Percentiles rank a stretch among this genome's conserved stretches.
Evolutionary conservation across 2,888 invertebrate species (phyloP).

Genomic region (Lamproptera curius): DNA sequence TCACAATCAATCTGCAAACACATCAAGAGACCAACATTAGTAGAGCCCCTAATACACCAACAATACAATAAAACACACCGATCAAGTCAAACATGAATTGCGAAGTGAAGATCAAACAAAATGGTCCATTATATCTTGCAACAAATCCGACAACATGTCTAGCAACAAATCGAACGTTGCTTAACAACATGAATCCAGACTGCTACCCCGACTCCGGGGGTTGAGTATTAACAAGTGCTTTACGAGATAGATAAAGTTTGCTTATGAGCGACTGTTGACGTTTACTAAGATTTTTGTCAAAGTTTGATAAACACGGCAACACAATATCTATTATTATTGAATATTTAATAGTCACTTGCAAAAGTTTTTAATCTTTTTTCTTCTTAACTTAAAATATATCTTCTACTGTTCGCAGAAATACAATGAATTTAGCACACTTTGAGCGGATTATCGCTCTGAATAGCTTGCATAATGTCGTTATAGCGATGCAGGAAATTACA

Average conservation of each 20-base stretch:
- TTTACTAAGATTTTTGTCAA: conserved; percentile 40
- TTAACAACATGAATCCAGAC: conserved; percentile 50
- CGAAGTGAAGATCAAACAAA: conserved; percentile 46
- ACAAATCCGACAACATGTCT: conserved; percentile 33
- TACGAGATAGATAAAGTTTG: conserved; percentile 71
- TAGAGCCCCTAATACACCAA: conserved; percentile 33
- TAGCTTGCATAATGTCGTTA: too few species aligned
- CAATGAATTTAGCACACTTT: too few species aligned
- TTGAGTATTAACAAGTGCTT: conserved; percentile 73
- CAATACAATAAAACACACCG: conserved; percentile 28
- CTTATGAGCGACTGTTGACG: conserved; percentile 59
- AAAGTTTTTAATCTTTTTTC: neutral
- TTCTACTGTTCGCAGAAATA: too few species aligned
- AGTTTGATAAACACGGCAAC: conserved; percentile 28
- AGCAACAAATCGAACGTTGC: conserved; percentile 35
- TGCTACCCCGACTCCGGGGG: conserved; percentile 45
- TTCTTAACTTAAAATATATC: too few species aligned
- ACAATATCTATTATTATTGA: conserved; percentile 8
- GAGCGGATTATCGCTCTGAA: too few species aligned
- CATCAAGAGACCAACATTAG: conserved; percentile 36
- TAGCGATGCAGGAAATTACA: too few species aligned
- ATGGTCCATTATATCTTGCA: conserved; percentile 36
- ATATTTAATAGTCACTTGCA: conserved; percentile 7
- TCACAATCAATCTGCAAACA: conserved; percentile 45
- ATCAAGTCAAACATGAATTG: conserved; percentile 35